Evolutionary conservation across 2,888 invertebrate species (phyloP), one percentile per base, ranked within the genome.

Genomic region (Drosophila merina): DNA sequence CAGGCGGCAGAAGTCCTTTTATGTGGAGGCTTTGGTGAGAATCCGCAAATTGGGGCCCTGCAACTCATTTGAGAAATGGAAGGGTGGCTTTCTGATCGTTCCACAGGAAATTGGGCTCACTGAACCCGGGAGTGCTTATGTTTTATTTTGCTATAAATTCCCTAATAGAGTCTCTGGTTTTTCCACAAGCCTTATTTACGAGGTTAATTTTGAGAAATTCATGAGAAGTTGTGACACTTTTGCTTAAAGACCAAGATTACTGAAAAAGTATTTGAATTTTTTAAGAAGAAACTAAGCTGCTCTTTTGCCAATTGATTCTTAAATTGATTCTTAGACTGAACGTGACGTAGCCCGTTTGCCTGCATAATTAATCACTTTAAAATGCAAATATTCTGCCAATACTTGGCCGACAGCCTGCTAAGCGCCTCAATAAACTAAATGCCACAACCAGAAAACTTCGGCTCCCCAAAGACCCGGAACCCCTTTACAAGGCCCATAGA

Each of bases 361-460:
- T 42, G 2, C 3, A 59, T 70, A 64, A 84, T 84, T 76, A 84
- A 84, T 84, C 71, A 71, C 69, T 84, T 71, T 69, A 73, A 77
- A 79, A 77, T 77, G 77, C 56, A 81, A 80, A 84, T 79, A 67
- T 64, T 60, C 42, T 42, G 57, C 66, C 44, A 66, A 57, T 47
- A 36, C 64, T 54, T 40, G 20, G 47, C 30, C 8, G 48, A 44
- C 49, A 66, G 56, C 20, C 44, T 36, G 49, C 42, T 50, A 69
- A 68, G 42, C 30, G 60, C 26, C 49, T 55, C 60, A 70, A 60
- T 69, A 69, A 69, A 54, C 54, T 68, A 55, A 69, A 69, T 68
- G 59, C 58, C 54, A 33, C 12, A 40, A 60, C 20, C 60, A 69
- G 60, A 14, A 31, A 31, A 26, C 14, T 25, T 25, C n/a, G 30